phyloP scores from a whole-genome alignment of 2,888 invertebrate species.

The Chrysotoxum bicinctum region DNA sequence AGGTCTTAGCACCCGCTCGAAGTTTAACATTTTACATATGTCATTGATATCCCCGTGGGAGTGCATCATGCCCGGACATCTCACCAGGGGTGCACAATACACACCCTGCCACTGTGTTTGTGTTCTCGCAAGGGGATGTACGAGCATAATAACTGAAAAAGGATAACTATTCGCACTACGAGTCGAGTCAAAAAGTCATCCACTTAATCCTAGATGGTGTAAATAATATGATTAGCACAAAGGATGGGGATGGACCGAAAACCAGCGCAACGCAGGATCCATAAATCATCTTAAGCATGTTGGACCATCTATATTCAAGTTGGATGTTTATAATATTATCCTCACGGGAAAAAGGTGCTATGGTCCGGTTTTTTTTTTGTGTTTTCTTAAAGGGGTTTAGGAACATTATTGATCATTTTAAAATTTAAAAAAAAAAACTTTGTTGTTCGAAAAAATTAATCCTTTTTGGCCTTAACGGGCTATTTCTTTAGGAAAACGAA shows the following conservation, averaged over 20 bases:
- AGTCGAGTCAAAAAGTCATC: conserved; percentile 78
- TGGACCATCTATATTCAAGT: conserved; percentile 13
- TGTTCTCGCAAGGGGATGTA: conserved; percentile 54
- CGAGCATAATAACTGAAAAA: neutral
- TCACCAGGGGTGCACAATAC: conserved; percentile 57
- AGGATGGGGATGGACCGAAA: conserved; percentile 57
- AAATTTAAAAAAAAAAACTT: conserved; percentile 13
- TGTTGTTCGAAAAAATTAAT: conserved; percentile 4
- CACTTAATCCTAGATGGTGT: conserved; percentile 81
- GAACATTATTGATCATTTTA: conserved; percentile 11
- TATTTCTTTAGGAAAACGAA: neutral
- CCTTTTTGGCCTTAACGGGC: neutral
- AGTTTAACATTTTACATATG: conserved; percentile 82
- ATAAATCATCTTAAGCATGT: conserved; percentile 66
- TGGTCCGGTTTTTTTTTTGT: conserved; percentile 8
- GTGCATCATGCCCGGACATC: conserved; percentile 77
- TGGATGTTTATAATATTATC: conserved; percentile 7
- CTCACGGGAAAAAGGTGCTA: conserved; percentile 25
- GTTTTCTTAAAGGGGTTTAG: conserved; percentile 15
- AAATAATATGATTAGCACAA: conserved; percentile 82
- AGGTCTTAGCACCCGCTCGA: conserved; percentile 79
- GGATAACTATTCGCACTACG: conserved; percentile 54
- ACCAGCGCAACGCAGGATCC: conserved; percentile 51
- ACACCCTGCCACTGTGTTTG: neutral
- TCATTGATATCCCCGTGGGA: conserved; percentile 82